Evolutionary conservation across 2,797 vertebrate species (phyloP), one percentile per base, ranked within the genome.

Genomic region (Percopsis omiscomaycus): DNA sequence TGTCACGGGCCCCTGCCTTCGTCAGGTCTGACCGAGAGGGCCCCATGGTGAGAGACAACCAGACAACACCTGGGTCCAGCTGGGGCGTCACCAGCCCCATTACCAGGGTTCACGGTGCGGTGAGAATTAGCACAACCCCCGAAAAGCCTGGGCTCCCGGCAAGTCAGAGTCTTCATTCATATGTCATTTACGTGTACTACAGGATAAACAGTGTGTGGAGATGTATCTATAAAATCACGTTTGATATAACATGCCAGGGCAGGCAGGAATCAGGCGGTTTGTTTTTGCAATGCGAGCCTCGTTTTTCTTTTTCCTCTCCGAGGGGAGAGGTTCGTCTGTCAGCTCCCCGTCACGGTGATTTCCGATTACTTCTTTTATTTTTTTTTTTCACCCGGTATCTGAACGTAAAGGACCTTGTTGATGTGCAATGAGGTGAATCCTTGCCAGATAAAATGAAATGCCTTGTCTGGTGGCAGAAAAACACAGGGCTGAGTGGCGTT

Each of bases 391-490:
- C 60, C 75, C n/a, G 75, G 71, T 84, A 87, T 83, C 67, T 51
- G 9, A 71, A 66, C 80, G 82, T 81, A 75, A 86, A 89, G 81
- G 61, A 72, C 70, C 81, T 81, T 52, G 77, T 84, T 90, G 85
- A 88, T 71, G 56, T 75, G 72, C 79, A 91, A 86, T 83, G 72
- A 76, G 77, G 87, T 85, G 81, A 87, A 91, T 88, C 87, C 84
- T 80, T 64, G 46, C 57, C 13, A 58, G 82, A 87, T 89, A 81
- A 89, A 88, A 88, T 67, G 69, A 72, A 88, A 87, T 86, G 84
- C 80, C 82, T 84, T 56, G 82, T 70, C 73, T 73, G 61, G 74
- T 75, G 75, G 65, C 47, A 50, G 56, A 85, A 85, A 73, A 84
- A 86, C 81, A 79, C 55, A 78, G 57, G 57, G 55, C 29, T 28